A percentile compares a stretch with the other conserved stretches of the same genome.
phyloP scores from a whole-genome alignment of 2,888 invertebrate genomes.

The Listrodromus nycthemerus region DNA sequence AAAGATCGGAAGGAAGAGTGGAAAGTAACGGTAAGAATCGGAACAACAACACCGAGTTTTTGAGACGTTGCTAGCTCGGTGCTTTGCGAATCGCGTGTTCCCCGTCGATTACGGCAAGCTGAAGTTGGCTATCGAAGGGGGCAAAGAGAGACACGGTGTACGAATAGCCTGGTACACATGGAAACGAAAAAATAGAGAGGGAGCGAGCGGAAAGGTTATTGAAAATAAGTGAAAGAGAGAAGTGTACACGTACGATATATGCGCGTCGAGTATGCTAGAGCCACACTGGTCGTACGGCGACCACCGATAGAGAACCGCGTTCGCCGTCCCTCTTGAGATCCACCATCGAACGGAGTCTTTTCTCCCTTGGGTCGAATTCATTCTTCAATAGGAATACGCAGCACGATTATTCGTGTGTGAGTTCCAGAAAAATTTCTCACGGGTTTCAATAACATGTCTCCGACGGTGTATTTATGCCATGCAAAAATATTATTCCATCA shows the following conservation, averaged over 20 bases:
- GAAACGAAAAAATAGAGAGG: constrained; percentile 14
- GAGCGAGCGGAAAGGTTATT: constrained; percentile 21
- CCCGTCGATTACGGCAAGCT: constrained; percentile 56
- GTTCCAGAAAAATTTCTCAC: constrained; percentile 3
- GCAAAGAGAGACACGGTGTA: constrained; percentile 1
- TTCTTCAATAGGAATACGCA: constrained; percentile 41
- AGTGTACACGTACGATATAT: constrained; percentile 47
- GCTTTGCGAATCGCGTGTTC: constrained; percentile 56
- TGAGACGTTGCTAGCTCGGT: constrained; percentile 45
- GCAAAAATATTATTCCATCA: no score
- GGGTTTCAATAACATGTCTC: not conserved
- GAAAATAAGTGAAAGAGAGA: constrained; percentile 3
- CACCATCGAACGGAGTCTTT: constrained; percentile 39
- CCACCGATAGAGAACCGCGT: constrained; percentile 27
- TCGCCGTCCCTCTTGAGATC: constrained; percentile 37
- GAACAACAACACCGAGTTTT: constrained; percentile 36
- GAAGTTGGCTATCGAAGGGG: constrained; percentile 11
- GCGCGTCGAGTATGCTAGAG: constrained; percentile 39
- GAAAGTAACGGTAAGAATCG: not conserved
- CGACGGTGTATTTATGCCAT: no score
- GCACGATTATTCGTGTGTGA: not conserved
- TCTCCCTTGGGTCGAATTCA: constrained; percentile 40
- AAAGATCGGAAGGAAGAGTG: not conserved
- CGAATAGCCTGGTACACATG: constrained; percentile 27
- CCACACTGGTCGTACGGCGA: constrained; percentile 14